These are phyloP conservation scores for Cheilosia variabilis DNA, from an alignment of 2,888 invertebrate species.

Conservation along the genomic window DNA sequence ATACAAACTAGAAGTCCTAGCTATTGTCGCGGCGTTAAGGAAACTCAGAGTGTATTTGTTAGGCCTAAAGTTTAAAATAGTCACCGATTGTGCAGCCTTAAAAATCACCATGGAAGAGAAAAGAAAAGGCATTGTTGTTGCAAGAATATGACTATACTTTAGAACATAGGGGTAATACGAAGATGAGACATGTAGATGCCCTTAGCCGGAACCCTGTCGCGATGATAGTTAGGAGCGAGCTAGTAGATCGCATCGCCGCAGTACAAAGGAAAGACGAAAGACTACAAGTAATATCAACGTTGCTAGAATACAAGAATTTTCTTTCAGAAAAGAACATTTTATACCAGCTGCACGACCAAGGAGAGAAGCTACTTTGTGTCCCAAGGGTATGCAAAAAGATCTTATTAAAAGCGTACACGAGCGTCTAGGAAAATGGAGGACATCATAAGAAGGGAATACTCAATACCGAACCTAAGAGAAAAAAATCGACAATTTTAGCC, in stretches of 20 bases:
- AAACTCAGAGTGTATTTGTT: no score
- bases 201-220: conserved; percentile 32
- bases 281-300: neutral
- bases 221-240: conserved; percentile 8
- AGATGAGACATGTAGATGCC: conserved; percentile 41
- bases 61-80: no score
- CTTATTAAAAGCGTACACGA: conserved; percentile 26
- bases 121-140: no score
- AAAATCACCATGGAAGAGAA: no score
- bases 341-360: conserved; percentile 19
- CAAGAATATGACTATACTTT: no score
- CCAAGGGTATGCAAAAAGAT: conserved; percentile 21
- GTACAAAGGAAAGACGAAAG: conserved; percentile 9
- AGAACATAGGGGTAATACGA: neutral
- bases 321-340: conserved; percentile 1
- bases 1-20: no score
- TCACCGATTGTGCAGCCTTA: no score
- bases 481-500: neutral
- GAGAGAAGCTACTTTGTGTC: conserved; percentile 10
- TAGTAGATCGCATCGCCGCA: neutral
- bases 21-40: neutral
- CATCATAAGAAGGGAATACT: conserved; percentile 23
- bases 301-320: conserved; percentile 7
- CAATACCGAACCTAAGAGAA: conserved; percentile 21
- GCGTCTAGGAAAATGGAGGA: conserved; percentile 22